Conservation (phyloP, 2,888 invertebrate genomes). For the Rhagonycha fulva region DNA sequence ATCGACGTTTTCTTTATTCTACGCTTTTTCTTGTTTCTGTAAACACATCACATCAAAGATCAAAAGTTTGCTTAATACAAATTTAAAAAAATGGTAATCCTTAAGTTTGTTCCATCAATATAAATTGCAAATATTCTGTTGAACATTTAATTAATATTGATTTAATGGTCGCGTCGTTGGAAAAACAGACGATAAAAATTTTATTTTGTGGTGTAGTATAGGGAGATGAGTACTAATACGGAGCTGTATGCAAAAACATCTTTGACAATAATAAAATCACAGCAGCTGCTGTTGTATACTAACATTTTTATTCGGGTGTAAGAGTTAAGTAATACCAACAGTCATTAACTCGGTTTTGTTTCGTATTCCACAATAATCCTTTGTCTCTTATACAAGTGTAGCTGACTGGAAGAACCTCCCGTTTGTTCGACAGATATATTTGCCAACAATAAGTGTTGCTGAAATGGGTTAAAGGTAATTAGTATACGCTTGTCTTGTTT, state of each 20-base stretch:
- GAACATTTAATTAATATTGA: not conserved
- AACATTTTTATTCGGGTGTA: not conserved
- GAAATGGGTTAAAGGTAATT: conserved; percentile 23
- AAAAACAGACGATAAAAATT: not conserved
- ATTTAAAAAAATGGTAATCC: not conserved
- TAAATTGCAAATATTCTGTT: not conserved
- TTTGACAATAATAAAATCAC: not conserved
- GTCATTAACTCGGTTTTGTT: conserved; percentile 14
- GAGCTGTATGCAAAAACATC: not conserved
- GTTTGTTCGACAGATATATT: conserved; percentile 19
- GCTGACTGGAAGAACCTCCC: conserved; percentile 15
- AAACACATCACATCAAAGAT: not conserved
- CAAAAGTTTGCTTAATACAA: not conserved
- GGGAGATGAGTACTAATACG: not conserved
- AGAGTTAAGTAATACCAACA: conserved; percentile 9
- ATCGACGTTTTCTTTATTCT: not conserved
- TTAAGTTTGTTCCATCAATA: not conserved
- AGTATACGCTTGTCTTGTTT: conserved; percentile 24
- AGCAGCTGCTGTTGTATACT: not conserved
- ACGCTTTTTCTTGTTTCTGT: not conserved
- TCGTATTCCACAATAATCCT: conserved; percentile 9
- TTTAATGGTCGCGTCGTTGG: not conserved
- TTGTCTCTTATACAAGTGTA: conserved; percentile 17
- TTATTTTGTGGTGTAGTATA: not conserved
- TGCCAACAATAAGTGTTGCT: conserved; percentile 20